These are phyloP conservation scores for Xestia xanthographa DNA, from an alignment of 2,888 invertebrate genomes.

Conservation along the genomic window DNA sequence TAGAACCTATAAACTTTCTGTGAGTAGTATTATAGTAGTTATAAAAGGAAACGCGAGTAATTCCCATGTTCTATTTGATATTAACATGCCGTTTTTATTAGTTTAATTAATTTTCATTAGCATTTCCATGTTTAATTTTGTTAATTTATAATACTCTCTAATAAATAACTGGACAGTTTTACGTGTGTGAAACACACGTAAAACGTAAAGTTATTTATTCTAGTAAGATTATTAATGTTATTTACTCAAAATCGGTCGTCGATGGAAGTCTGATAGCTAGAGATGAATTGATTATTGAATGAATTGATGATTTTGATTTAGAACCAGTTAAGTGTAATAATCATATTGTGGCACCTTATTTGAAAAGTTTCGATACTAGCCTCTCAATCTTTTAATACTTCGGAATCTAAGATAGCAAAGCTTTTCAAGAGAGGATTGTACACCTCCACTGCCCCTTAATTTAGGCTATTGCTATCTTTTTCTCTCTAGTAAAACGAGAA, in stretches of 20 bases:
- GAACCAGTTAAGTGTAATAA: neutral
- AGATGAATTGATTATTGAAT: too few relatives aligned
- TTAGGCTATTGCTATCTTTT: too few relatives aligned
- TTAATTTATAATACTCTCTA: neutral
- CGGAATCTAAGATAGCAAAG: neutral
- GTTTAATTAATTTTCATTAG: constrained; percentile 27
- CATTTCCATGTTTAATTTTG: neutral
- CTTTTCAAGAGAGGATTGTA: neutral
- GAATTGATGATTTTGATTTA: too few relatives aligned
- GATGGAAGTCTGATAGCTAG: too few relatives aligned
- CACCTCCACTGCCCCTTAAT: too few relatives aligned
- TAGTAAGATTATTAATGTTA: neutral
- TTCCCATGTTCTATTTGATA: constrained; percentile 18
- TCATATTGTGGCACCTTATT: neutral
- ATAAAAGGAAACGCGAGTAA: constrained; percentile 34
- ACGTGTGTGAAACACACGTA: neutral
- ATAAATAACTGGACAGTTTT: neutral
- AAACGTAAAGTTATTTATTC: too few relatives aligned
- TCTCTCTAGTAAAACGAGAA: too few relatives aligned
- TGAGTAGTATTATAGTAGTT: constrained; percentile 7
- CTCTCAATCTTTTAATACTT: too few relatives aligned
- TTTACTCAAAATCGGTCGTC: neutral
- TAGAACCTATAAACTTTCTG: constrained; percentile 28
- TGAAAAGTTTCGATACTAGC: neutral
- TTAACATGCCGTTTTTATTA: constrained; percentile 22